Evolutionary conservation across 1,140 invertebrate genomes (phyloP), one percentile per base, ranked within the genome.

Genomic region (Sipha flava): DNA sequence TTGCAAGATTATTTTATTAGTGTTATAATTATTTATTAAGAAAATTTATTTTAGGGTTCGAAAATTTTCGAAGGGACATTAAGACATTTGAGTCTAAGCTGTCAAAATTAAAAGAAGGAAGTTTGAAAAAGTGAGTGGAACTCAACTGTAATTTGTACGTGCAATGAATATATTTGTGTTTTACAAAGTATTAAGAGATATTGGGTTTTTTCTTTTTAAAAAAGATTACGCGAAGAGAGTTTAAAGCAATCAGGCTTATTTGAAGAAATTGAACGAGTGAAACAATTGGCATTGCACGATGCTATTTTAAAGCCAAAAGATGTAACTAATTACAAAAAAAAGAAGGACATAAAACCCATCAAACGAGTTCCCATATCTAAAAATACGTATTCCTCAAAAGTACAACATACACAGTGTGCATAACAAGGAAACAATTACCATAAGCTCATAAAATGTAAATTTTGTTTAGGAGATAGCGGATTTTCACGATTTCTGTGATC

Each of bases 371-470:
- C 73, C 1, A 77, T 77, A 29, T 77, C 73, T 5, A 77, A 59
- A 77, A 77, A 77, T 37, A 77, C n/a, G 12, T 77, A 77, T 10
- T 37, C 73, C 14, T 57, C 73, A 26, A 77, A 77, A 77, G 73
- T 77, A 75, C 6, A 54, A 23, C 7, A 21, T 59, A 75, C 0
- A 40, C 43, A 45, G 26, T 31, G 52, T 49, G 5, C 4, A 31
- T 5, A 68, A 23, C 40, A 16, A n/a, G n/a, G 34, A 52, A 73
- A n/a, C 12, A 52, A 52, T 14, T 31, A 43, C n/a, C 31, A 29
- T 31, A 7, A 70, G 21, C 1, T 26, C 12, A 57, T 16, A 7
- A 3, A 5, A 43, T 75, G 2, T 59, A 1, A 5, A 29, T 26
- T 37, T 59, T n/a, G 2, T 26, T 10, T 77, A 77, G 73, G 73